Conservation (phyloP, 2,797 vertebrate genomes). For the Acomys russatus region DNA sequence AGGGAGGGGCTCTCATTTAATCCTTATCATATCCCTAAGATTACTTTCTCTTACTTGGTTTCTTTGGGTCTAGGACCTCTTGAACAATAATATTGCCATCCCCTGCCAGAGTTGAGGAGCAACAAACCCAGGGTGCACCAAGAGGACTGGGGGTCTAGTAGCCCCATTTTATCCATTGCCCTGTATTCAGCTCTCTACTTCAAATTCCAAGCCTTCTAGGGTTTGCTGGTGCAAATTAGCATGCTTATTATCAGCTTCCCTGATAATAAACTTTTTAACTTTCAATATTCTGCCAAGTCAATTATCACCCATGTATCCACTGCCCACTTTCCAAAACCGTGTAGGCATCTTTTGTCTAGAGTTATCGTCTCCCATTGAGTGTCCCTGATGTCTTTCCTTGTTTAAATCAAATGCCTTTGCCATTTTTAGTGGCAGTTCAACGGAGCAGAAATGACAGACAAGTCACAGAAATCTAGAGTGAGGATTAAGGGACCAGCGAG, state of each 20-base stretch:
- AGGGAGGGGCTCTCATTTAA: background rate
- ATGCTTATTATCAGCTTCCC: background rate
- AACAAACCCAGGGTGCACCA: no score
- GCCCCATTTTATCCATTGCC: background rate
- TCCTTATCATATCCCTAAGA: no score
- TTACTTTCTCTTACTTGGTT: no score
- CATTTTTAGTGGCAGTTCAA: background rate
- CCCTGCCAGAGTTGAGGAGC: background rate
- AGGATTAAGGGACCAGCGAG: background rate
- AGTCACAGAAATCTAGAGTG: constrained; percentile 7
- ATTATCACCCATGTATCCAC: background rate
- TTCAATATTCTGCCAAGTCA: background rate
- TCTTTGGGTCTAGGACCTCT: background rate
- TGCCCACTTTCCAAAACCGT: background rate
- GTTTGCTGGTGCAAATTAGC: background rate
- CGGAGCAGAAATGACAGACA: background rate
- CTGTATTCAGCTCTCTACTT: background rate
- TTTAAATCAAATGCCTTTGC: constrained; percentile 19
- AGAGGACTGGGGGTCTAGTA: background rate
- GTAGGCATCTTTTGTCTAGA: background rate
- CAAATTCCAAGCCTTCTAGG: background rate
- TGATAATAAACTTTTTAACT: background rate
- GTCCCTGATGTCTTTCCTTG: background rate
- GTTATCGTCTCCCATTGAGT: background rate
- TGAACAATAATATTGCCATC: background rate